Conservation (phyloP, 2,888 invertebrate genomes). For the Margaritifera margaritifera region DNA sequence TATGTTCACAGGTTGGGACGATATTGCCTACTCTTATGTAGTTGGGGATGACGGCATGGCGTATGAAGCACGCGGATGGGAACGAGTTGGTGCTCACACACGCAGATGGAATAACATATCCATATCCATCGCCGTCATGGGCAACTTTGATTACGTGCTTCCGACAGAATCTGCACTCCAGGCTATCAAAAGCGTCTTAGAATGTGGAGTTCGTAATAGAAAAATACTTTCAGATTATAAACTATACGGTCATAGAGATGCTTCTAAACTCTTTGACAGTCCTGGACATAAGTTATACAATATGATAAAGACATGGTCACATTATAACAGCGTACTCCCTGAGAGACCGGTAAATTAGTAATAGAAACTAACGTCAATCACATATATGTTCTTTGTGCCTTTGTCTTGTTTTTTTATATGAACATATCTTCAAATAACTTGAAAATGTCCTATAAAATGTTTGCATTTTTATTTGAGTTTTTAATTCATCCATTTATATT, state of each 20-base stretch:
- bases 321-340: slow-evolving; percentile 10
- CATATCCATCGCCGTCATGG: slow-evolving; percentile 60
- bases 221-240: slow-evolving; percentile 36
- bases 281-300: slow-evolving; percentile 45
- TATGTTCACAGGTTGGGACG: slow-evolving; percentile 35
- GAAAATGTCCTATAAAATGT: no score
- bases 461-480: no score
- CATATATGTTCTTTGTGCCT: no score
- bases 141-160: slow-evolving; percentile 44
- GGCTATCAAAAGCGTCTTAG: slow-evolving; percentile 49
- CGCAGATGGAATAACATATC: slow-evolving; percentile 76
- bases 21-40: slow-evolving; percentile 78
- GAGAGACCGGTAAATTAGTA: background rate
- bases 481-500: no score
- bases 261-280: slow-evolving; percentile 29
- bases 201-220: slow-evolving; percentile 48
- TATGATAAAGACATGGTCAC: slow-evolving; percentile 39
- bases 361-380: no score
- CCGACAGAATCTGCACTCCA: slow-evolving; percentile 48
- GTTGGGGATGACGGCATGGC: slow-evolving; percentile 85
- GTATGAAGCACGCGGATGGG: slow-evolving; percentile 85
- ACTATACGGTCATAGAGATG: slow-evolving; percentile 53
- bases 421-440: no score
- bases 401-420: no score
- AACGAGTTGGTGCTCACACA: slow-evolving; percentile 81